Evolutionary conservation across 2,797 vertebrate species (phyloP).

Genomic region (Buceros bicornis): DNA sequence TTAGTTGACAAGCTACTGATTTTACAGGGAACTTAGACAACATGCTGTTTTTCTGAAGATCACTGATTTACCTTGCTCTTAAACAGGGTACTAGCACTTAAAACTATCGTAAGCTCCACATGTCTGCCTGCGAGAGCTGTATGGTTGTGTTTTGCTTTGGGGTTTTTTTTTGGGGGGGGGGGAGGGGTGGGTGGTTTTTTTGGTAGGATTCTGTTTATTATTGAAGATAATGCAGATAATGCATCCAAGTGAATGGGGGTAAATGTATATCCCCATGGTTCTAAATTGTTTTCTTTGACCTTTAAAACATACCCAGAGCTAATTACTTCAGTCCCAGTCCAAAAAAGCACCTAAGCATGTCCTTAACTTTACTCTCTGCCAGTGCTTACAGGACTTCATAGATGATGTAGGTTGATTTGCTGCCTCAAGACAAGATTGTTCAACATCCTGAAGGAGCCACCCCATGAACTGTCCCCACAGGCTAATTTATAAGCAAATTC

Average conservation of each 20-base stretch:
- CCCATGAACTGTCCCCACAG: not conserved
- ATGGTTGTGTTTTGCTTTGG: not conserved
- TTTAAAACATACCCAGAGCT: not conserved
- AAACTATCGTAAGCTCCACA: not conserved
- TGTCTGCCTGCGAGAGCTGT: not conserved
- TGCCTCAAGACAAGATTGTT: not conserved
- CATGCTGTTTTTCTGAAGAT: not conserved
- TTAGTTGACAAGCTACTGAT: not conserved
- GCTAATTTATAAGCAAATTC: not conserved
- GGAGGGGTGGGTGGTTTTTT: not conserved
- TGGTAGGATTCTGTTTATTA: not conserved
- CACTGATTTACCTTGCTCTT: not conserved
- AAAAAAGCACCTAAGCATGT: not conserved
- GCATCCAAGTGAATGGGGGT: not conserved
- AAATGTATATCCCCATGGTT: not conserved
- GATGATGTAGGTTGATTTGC: not conserved
- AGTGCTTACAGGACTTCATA: not conserved
- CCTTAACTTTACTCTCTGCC: not conserved
- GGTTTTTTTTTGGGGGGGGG: not conserved
- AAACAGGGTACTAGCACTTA: not conserved
- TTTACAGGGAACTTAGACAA: not conserved
- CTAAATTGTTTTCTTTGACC: not conserved
- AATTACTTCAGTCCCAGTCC: not conserved
- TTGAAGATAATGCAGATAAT: not conserved
- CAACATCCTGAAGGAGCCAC: not conserved